A percentile compares a stretch with the other conserved stretches of the same genome.
phyloP scores from a whole-genome alignment of 1,140 invertebrate genomes.

The roundworm (Caenorhabditis elegans) region DNA sequence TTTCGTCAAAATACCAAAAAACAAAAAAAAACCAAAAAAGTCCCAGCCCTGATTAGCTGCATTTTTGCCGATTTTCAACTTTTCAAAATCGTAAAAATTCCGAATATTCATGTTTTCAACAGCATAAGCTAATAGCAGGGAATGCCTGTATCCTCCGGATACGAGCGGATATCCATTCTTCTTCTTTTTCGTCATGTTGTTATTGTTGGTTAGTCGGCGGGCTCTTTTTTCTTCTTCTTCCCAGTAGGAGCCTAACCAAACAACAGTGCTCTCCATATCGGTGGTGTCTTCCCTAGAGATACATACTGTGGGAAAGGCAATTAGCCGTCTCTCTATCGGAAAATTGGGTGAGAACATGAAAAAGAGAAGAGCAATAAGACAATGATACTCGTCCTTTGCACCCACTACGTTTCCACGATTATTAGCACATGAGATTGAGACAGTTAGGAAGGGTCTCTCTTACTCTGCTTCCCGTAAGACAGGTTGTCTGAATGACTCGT shows the following conservation, averaged over 20 bases:
- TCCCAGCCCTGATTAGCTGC: no score
- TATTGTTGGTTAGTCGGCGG: background rate
- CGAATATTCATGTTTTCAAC: no score
- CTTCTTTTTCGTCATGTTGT: background rate
- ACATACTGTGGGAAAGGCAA: background rate
- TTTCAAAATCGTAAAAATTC: no score
- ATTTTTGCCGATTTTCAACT: no score
- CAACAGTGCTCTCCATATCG: background rate
- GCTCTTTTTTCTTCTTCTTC: background rate
- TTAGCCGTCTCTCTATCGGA: no score
- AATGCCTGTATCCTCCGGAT: background rate
- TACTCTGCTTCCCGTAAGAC: background rate
- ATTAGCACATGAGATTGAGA: background rate
- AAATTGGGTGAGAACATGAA: background rate
- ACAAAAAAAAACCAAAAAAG: no score
- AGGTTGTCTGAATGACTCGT: background rate
- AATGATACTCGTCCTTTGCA: background rate
- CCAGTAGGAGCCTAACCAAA: background rate
- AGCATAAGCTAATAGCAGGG: background rate
- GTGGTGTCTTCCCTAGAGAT: background rate
- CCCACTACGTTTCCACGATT: background rate
- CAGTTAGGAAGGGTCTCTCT: background rate
- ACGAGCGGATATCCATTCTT: background rate
- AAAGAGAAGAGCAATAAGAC: background rate
- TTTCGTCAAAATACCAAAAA: no score